phyloP scores from a whole-genome alignment of 2,797 vertebrate genomes.

The Sebastes variabilis region DNA sequence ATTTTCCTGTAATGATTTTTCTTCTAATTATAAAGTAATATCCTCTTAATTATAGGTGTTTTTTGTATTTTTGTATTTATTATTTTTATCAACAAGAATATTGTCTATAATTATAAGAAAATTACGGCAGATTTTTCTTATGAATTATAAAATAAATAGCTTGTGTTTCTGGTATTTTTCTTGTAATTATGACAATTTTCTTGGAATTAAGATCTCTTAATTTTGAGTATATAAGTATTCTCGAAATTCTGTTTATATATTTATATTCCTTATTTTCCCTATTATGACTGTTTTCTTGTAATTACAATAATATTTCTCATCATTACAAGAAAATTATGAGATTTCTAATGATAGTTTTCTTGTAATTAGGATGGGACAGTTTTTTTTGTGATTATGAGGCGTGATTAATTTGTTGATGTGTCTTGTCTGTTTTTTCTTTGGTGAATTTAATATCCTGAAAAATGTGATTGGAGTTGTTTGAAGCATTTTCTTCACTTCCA shows the following conservation, averaged over 20 bases:
- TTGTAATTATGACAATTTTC: background rate
- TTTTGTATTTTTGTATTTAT: background rate
- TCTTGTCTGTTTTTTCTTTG: background rate
- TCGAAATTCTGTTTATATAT: background rate
- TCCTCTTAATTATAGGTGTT: fast-evolving
- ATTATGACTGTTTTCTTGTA: background rate
- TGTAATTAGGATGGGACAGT: background rate
- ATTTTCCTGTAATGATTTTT: no score
- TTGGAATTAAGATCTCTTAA: background rate
- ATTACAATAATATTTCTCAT: background rate
- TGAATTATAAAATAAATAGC: background rate
- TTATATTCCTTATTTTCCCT: background rate
- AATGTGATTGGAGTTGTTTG: background rate
- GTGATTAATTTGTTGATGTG: background rate
- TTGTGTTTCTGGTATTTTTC: background rate
- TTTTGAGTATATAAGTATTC: background rate
- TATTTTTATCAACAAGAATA: background rate
- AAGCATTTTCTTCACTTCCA: background rate
- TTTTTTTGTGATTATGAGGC: background rate
- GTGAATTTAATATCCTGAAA: background rate
- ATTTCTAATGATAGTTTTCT: background rate
- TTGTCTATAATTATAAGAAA: background rate
- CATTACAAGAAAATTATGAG: background rate
- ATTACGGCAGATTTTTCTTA: no score
- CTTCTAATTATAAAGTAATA: background rate